These are phyloP conservation scores for Callithrix jacchus DNA, from an alignment of 2,113 vertebrate genomes.

Conservation along the genomic window DNA sequence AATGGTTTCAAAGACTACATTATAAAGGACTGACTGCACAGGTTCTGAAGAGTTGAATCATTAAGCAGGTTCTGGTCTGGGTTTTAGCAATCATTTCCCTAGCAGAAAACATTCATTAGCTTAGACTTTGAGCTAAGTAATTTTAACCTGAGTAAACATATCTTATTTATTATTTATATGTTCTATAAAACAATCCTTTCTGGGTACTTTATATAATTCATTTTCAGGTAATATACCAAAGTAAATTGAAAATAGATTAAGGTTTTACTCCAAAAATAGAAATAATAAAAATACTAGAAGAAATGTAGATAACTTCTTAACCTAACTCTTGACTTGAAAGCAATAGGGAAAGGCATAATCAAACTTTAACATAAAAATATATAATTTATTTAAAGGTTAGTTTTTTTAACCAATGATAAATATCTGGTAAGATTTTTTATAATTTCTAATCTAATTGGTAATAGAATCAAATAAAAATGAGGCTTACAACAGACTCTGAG, in stretches of 20 bases:
- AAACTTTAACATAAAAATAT: constrained; percentile 7
- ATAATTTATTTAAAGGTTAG: background rate
- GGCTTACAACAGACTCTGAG: background rate
- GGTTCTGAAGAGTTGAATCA: background rate
- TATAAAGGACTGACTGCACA: background rate
- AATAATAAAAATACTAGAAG: constrained; percentile 22
- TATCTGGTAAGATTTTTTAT: background rate
- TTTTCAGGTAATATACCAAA: background rate
- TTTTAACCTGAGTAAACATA: background rate
- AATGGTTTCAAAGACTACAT: background rate
- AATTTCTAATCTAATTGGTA: constrained; percentile 9
- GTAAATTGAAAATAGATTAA: constrained; percentile 11
- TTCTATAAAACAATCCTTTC: constrained; percentile 6
- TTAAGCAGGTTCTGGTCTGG: background rate
- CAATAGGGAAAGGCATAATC: background rate
- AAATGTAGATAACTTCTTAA: background rate
- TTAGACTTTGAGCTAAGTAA: background rate
- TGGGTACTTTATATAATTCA: background rate
- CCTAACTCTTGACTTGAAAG: background rate
- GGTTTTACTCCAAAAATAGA: constrained; percentile 6
- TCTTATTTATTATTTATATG: background rate
- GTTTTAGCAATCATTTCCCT: constrained; percentile 18
- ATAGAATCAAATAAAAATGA: constrained; percentile 2
- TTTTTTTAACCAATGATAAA: constrained; percentile 30
- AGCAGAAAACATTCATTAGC: background rate